Conservation (phyloP, 64 coral and sea anemone genomes). For the Acropora tenuis region DNA sequence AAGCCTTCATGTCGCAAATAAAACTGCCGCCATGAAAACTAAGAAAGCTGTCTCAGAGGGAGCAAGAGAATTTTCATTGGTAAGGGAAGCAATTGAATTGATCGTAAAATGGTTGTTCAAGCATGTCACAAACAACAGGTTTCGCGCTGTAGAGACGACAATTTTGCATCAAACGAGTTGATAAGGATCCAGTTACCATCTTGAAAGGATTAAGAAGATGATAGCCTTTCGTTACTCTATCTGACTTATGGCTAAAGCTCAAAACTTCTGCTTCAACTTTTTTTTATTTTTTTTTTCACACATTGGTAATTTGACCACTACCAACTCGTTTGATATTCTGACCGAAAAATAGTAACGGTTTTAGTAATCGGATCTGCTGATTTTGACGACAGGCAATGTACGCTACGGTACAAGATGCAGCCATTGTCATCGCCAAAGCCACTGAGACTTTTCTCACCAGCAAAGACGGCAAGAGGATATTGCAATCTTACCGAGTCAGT, state of each 20-base stretch:
- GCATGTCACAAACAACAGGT: background rate
- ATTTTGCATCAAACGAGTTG: no score
- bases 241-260: no score
- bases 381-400: conserved; percentile 25
- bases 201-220: no score
- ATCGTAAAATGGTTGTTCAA: no score
- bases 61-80: conserved; percentile 1
- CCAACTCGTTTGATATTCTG: no score
- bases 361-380: no score
- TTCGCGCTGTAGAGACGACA: background rate
- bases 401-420: conserved; percentile 19
- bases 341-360: no score
- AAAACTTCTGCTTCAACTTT: no score
- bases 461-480: background rate
- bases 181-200: no score
- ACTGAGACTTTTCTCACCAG: background rate
- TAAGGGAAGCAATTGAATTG: background rate
- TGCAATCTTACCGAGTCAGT: background rate
- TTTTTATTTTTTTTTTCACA: no score
- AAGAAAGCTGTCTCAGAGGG: background rate
- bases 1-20: conserved; percentile 31
- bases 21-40: background rate
- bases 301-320: no score
- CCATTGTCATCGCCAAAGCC: background rate
- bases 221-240: no score